A percentile compares a stretch with the other conserved stretches of the same genome.
phyloP scores from a whole-genome alignment of 2,113 vertebrate species.

The Emydocephalus ijimae region DNA sequence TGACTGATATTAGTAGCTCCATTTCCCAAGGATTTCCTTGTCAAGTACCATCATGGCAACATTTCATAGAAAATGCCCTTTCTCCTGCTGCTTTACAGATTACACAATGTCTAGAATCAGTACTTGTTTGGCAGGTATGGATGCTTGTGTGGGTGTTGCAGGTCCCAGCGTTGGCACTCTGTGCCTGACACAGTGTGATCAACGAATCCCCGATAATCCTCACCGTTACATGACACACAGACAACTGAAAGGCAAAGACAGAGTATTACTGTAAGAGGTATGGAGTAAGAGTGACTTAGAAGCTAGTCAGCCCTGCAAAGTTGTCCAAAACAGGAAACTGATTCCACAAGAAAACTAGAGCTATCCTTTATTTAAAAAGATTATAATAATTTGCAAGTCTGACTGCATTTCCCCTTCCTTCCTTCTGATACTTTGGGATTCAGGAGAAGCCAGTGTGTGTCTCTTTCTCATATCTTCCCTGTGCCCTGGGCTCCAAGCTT shows the following conservation, averaged over 20 bases:
- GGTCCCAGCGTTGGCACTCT: slow-evolving; percentile 96
- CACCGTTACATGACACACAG: slow-evolving; percentile 90
- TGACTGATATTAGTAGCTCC: not conserved
- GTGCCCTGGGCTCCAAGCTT: not conserved
- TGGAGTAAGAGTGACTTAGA: not conserved
- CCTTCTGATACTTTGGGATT: not conserved
- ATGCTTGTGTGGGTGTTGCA: slow-evolving; percentile 88
- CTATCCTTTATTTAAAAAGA: not conserved
- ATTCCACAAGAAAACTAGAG: not conserved
- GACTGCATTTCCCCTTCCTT: not conserved
- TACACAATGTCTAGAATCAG: not conserved
- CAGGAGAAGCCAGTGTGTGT: not conserved
- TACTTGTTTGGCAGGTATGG: slow-evolving; percentile 92
- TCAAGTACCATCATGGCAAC: not conserved
- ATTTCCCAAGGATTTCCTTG: not conserved
- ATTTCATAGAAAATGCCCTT: not conserved
- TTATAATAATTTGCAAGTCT: not conserved
- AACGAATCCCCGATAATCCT: slow-evolving; percentile 86
- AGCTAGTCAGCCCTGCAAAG: not conserved
- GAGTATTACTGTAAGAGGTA: not conserved
- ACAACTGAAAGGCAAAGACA: slow-evolving; percentile 68
- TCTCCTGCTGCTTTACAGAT: not conserved
- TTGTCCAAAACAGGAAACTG: not conserved
- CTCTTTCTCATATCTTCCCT: not conserved
- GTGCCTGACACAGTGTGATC: slow-evolving; percentile 81